These are phyloP conservation scores for Meiosimyza platycephala DNA, from an alignment of 2,888 invertebrate species.

Conservation along the genomic window DNA sequence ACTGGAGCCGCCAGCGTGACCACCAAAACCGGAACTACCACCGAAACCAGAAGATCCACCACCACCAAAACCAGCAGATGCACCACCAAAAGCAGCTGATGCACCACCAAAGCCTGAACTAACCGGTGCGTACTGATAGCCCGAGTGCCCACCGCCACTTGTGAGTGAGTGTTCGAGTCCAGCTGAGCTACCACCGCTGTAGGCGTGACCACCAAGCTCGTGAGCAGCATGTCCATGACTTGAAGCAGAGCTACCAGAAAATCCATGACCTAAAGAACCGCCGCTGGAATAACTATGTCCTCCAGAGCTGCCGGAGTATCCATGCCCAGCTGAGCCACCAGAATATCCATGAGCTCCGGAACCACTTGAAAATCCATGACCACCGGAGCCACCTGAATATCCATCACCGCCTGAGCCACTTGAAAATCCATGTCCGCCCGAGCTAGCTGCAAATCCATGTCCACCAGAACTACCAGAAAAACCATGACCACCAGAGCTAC, in stretches of 20 bases:
- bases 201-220: conserved; percentile 25
- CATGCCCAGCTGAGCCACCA: background rate
- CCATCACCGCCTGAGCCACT: conserved; percentile 23
- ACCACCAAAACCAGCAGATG: conserved; percentile 10
- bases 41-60: conserved; percentile 24
- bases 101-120: conserved; percentile 16
- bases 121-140: background rate
- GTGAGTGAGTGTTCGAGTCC: conserved; percentile 1
- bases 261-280: background rate
- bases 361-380: background rate
- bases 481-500: conserved; percentile 7
- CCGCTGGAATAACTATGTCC: background rate
- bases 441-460: background rate
- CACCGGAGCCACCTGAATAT: conserved; percentile 26
- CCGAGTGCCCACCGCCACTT: background rate
- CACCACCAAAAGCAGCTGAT: conserved; percentile 23
- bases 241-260: conserved; percentile 4
- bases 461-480: background rate
- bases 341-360: conserved; percentile 2
- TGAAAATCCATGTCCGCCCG: conserved; percentile 24
- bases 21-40: conserved; percentile 26
- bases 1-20: conserved; percentile 30
- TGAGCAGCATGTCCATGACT: background rate
- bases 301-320: background rate
- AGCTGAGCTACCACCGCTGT: conserved; percentile 34